Conservation (phyloP, 2,797 vertebrate genomes). For the Pseudomugil tenellus region DNA sequence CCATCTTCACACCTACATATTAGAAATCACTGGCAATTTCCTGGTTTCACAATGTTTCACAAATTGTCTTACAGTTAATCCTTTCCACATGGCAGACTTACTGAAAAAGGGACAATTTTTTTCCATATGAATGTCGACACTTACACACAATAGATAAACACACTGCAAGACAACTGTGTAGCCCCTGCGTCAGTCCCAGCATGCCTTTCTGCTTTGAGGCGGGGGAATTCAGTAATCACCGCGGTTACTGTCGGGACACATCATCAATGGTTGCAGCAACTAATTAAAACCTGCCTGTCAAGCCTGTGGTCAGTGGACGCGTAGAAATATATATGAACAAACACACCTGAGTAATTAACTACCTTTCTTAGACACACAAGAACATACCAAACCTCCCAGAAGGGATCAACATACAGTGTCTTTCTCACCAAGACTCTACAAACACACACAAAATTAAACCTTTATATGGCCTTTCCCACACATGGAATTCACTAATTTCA, state of each 20-base stretch:
- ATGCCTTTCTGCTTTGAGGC: conserved; percentile 68
- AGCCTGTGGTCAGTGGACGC: conserved; percentile 52
- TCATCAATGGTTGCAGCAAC: conserved; percentile 67
- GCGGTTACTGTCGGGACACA: conserved; percentile 67
- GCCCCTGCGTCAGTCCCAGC: conserved; percentile 71
- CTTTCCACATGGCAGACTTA: conserved; percentile 34
- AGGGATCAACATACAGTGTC: conserved; percentile 37
- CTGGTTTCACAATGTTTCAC: conserved; percentile 45
- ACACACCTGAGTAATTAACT: conserved; percentile 62
- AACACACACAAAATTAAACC: conserved; percentile 18
- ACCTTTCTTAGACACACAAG: conserved; percentile 52
- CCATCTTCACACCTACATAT: conserved; percentile 64
- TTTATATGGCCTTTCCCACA: conserved; percentile 18
- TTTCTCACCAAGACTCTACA: conserved; percentile 58
- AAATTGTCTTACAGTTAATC: conserved; percentile 28
- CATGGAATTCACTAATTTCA: conserved; percentile 1
- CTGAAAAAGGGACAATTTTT: conserved; percentile 60
- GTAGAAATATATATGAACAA: conserved; percentile 48
- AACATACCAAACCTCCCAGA: conserved; percentile 46
- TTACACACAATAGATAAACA: conserved; percentile 25
- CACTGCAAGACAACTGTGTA: conserved; percentile 53
- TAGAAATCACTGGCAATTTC: conserved; percentile 60
- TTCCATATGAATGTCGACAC: conserved; percentile 36
- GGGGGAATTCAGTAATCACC: conserved; percentile 69
- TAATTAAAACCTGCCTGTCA: conserved; percentile 78